phyloP scores from a whole-genome alignment of 1,140 invertebrate species.

The Ladona fulva region DNA sequence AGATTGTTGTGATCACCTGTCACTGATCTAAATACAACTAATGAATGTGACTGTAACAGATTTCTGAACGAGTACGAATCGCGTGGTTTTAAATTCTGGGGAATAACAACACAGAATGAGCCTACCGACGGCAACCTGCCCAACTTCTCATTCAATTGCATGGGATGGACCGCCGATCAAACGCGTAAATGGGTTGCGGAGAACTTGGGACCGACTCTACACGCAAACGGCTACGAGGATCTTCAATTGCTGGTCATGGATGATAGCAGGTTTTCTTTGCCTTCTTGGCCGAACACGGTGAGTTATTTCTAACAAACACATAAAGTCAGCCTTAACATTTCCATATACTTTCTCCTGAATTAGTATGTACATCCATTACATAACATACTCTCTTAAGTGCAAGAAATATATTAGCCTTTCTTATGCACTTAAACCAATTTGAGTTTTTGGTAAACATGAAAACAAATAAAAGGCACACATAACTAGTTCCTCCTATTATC shows the following conservation, averaged over 20 bases:
- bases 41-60: constrained; percentile 29
- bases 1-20: too few species aligned
- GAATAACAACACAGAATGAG: constrained; percentile 45
- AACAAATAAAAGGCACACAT: too few species aligned
- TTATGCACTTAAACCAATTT: too few species aligned
- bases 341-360: background rate
- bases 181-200: constrained; percentile 53
- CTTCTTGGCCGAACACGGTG: constrained; percentile 40
- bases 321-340: background rate
- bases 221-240: constrained; percentile 44
- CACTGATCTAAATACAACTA: too few species aligned
- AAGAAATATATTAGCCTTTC: too few species aligned
- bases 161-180: constrained; percentile 59
- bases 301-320: background rate
- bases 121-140: constrained; percentile 38
- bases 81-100: constrained; percentile 48
- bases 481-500: too few species aligned
- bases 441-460: too few species aligned
- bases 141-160: constrained; percentile 54
- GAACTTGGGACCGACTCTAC: constrained; percentile 58
- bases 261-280: constrained; percentile 56
- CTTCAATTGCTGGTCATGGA: constrained; percentile 59
- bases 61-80: constrained; percentile 50
- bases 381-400: too few species aligned
- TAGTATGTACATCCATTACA: too few species aligned